phyloP scores from a whole-genome alignment of 2,113 vertebrate genomes.

The Capreolus pygargus region DNA sequence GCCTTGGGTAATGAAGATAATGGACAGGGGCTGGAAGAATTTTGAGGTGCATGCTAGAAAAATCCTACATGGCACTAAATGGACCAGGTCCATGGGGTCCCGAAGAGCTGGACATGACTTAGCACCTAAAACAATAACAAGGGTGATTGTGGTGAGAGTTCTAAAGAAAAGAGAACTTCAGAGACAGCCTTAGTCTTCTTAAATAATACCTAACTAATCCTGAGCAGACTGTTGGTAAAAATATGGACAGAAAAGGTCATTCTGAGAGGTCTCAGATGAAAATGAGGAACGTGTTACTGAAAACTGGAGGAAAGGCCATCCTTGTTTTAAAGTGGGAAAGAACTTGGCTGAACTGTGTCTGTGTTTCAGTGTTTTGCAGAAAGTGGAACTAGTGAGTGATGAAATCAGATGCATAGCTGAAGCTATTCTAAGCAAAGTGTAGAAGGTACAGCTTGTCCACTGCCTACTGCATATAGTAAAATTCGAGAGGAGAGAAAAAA shows the following conservation, averaged over 20 bases:
- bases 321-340: not conserved
- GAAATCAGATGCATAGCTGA: not conserved
- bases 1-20: not conserved
- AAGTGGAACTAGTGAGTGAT: not conserved
- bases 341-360: not conserved
- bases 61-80: not conserved
- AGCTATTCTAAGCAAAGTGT: not conserved
- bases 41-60: not conserved
- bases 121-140: not conserved
- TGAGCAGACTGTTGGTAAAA: not conserved
- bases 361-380: not conserved
- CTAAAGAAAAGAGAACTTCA: not conserved
- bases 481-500: not conserved
- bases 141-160: not conserved
- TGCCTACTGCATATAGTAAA: not conserved
- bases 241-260: not conserved
- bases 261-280: not conserved
- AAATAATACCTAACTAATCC: not conserved
- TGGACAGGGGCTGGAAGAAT: not conserved
- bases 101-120: not conserved
- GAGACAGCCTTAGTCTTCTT: not conserved
- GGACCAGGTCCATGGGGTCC: not conserved
- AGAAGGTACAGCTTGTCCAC: not conserved
- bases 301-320: not conserved
- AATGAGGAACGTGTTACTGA: not conserved